Percentiles rank a stretch among this genome's conserved stretches.
phyloP scores from a whole-genome alignment of 2,797 vertebrate genomes.

The Pteronotus mesoamericanus region DNA sequence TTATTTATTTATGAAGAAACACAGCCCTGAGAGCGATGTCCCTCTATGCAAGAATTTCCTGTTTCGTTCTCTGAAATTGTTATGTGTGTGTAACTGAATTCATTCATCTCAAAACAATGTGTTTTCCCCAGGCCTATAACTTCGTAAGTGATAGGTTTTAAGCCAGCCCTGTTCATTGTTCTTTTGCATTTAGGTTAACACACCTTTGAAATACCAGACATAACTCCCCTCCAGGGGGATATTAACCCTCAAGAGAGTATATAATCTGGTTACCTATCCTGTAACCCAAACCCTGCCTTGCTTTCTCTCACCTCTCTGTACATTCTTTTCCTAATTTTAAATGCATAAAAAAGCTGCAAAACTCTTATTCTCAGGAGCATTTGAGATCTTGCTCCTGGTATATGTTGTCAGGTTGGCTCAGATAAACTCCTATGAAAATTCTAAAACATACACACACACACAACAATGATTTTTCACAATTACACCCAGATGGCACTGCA shows the following conservation, averaged over 20 bases:
- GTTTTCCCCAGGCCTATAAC: not conserved
- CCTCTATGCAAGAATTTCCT: not conserved
- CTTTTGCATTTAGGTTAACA: not conserved
- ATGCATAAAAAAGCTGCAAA: not conserved
- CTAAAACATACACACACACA: not conserved
- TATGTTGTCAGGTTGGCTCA: not conserved
- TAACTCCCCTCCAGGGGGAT: not conserved
- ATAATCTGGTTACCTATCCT: not conserved
- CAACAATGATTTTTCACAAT: not conserved
- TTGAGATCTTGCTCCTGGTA: not conserved
- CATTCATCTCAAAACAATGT: not conserved
- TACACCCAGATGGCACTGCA: accelerated
- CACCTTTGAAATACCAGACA: not conserved
- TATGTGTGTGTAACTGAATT: not conserved
- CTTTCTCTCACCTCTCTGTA: not conserved
- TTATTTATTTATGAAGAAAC: not conserved
- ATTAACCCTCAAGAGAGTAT: not conserved
- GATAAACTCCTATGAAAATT: not conserved
- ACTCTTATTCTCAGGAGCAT: not conserved
- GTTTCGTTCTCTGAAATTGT: not conserved
- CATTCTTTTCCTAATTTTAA: not conserved
- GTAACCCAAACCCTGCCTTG: not conserved
- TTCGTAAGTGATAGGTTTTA: not conserved
- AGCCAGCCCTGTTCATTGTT: not conserved
- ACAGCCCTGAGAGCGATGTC: not conserved